A percentile compares a stretch with the other conserved stretches of the same genome.
Evolutionary conservation across 2,888 invertebrate genomes (phyloP).

Genomic region (Epirrhoe alternata): DNA sequence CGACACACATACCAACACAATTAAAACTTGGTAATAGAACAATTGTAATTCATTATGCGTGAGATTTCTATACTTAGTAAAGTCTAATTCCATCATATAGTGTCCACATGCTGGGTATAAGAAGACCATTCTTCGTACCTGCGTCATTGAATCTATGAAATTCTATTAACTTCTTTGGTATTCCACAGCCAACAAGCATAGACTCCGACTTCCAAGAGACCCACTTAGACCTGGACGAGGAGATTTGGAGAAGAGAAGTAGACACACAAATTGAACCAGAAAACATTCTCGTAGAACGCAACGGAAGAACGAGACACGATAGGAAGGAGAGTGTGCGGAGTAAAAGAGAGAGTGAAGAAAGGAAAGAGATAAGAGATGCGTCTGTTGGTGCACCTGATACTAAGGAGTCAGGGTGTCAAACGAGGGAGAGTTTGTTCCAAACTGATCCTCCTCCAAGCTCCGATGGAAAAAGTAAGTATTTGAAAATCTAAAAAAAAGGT

Average conservation of each 20-base stretch:
- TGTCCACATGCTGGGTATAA: no score
- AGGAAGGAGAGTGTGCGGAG: conserved; percentile 72
- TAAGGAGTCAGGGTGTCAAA: conserved; percentile 88
- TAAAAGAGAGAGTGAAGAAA: conserved; percentile 57
- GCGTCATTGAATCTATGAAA: not conserved
- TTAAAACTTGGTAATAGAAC: no score
- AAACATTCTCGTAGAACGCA: conserved; percentile 68
- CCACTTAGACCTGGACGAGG: conserved; percentile 70
- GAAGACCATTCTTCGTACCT: no score
- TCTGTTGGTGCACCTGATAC: conserved; percentile 79
- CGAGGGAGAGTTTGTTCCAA: conserved; percentile 90
- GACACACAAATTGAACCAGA: conserved; percentile 61
- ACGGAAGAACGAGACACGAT: conserved; percentile 60
- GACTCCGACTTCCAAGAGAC: conserved; percentile 79
- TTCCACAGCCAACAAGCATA: conserved; percentile 69
- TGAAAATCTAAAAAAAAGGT: no score
- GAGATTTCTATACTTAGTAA: no score
- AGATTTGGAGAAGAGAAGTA: conserved; percentile 69
- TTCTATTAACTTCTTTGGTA: conserved; percentile 25
- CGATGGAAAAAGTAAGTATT: conserved; percentile 62
- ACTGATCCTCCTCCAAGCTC: conserved; percentile 73
- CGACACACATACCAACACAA: no score
- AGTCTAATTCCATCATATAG: no score
- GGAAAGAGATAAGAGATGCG: conserved; percentile 72
- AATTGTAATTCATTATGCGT: no score